Base-by-base conservation (phyloP, 2,113 vertebrate species). In the Todiramphus chloris region DNA sequence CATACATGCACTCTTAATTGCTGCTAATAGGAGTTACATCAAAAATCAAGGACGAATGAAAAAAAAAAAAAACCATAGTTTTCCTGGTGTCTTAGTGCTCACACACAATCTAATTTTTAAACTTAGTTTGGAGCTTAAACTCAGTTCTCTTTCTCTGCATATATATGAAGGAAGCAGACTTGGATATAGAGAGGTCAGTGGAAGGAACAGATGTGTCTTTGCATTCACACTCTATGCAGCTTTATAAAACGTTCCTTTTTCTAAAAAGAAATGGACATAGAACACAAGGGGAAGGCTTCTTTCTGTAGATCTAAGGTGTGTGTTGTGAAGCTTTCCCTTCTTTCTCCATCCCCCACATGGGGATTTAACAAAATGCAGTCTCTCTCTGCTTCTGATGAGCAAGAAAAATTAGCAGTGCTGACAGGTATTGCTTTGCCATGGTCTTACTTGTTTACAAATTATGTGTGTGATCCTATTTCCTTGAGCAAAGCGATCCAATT, bases 191-290 rank as follows among this genome's bases (percentile, higher is more conserved):
- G 94, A 63, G 70, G 79, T 94, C 89, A 75, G 33, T 27, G 9
- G 76, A 72, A 93, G 95, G 95, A 94, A 74, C 67, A 91, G 92
- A 76, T 12, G 3, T 23, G 66, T 78, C 94, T 96, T 73, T 51
- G 72, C 37, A n/a, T 81, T 72, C 68, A 56, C 76, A 33, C 77
- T 93, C 83, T 55, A 25, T 44, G 31, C 24, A 5, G 33, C 67
- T 91, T 90, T 93, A 80, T 84, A 94, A 64, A 93, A 81, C 78
- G 67, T 95, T 94, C 79, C 56, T 83, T 97, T 94, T 90, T 39
- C 69, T 92, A 83, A 67, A 86, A 78, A 81, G 93, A 91, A 94
- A 91, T 24, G 41, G 76, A 41, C 28, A 4, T 25, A 84, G 93
- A 96, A 82, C 87, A 85, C 10, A 24, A 83, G 87, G 82, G 91